Conservation (phyloP, 2,113 vertebrate species). For the Burhinus bistriatus region DNA sequence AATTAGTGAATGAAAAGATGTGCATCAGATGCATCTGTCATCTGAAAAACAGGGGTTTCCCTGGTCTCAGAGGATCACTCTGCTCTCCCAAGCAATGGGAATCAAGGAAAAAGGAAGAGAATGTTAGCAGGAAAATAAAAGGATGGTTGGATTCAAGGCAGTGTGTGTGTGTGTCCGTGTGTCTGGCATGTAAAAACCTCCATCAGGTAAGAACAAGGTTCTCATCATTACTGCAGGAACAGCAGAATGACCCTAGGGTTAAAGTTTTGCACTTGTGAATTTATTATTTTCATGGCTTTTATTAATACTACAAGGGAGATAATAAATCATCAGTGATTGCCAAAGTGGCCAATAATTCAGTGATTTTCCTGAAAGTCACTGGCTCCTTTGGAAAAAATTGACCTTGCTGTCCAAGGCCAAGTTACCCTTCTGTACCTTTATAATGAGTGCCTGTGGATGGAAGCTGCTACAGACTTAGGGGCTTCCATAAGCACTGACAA, state of each 20-base stretch:
- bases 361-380: constrained; percentile 21
- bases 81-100: neutral
- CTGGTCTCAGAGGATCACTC: constrained; percentile 2
- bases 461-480: neutral
- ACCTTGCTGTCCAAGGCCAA: constrained; percentile 1
- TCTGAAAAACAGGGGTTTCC: neutral
- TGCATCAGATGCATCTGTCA: neutral
- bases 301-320: neutral
- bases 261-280: constrained; percentile 61
- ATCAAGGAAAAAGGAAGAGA: neutral
- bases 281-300: constrained; percentile 55
- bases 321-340: neutral
- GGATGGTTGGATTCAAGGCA: neutral
- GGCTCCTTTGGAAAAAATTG: constrained; percentile 22
- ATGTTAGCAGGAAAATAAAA: neutral
- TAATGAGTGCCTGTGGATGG: neutral
- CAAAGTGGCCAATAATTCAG: constrained; percentile 26
- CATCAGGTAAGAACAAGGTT: neutral
- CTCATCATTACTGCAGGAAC: neutral
- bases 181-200: neutral
- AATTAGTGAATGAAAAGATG: neutral
- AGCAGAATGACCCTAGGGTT: constrained; percentile 7
- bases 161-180: neutral
- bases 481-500: neutral
- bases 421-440: neutral